A percentile compares a stretch with the other conserved stretches of the same genome.
Conservation (phyloP, 2,113 vertebrate species). For the Vicugna pacos region DNA sequence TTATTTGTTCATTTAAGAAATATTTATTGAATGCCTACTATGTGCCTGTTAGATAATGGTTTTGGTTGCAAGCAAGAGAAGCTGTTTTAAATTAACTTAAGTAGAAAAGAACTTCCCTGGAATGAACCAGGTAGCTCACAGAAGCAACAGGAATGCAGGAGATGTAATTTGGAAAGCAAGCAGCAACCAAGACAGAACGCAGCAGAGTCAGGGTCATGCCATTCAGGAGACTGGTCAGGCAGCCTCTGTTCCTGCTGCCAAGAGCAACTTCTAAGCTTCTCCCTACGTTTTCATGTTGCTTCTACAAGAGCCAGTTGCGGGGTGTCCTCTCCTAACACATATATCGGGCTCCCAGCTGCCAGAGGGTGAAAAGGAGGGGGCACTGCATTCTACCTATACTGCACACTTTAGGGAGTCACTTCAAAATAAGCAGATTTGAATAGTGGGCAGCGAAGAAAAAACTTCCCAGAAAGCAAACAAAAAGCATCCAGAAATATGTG, state of each 20-base stretch:
- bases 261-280: neutral
- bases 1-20: slow-evolving; percentile 17
- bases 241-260: neutral
- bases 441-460: neutral
- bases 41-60: neutral
- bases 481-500: neutral
- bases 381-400: neutral
- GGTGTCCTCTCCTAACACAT: neutral
- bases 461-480: neutral
- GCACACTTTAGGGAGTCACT: neutral
- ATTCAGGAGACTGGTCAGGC: neutral
- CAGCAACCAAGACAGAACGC: neutral
- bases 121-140: neutral
- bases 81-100: neutral
- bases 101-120: neutral
- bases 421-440: neutral
- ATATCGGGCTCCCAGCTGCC: neutral
- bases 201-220: neutral
- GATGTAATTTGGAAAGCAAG: neutral
- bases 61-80: slow-evolving; percentile 18
- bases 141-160: neutral
- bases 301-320: neutral
- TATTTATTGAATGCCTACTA: neutral
- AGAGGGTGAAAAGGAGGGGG: neutral
- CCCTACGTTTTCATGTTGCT: neutral